phyloP scores from a whole-genome alignment of 2,888 invertebrate genomes.

The Baronia brevicornis region DNA sequence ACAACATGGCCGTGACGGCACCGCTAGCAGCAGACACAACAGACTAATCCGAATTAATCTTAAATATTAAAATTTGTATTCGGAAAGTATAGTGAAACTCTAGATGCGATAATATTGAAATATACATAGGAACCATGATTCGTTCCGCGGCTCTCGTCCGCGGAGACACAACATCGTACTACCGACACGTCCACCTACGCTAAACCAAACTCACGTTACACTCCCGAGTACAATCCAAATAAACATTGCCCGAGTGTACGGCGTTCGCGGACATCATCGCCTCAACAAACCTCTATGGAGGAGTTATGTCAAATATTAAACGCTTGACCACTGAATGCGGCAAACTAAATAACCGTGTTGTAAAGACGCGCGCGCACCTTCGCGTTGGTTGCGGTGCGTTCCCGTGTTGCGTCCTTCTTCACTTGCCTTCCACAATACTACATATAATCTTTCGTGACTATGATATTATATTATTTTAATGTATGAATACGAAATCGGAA shows the following conservation, averaged over 20 bases:
- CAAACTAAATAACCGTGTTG: constrained; percentile 67
- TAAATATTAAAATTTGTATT: constrained; percentile 76
- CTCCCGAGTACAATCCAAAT: constrained; percentile 46
- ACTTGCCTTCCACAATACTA: background rate
- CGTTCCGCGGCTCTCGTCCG: constrained; percentile 64
- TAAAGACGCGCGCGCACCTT: constrained; percentile 70
- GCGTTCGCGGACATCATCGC: constrained; percentile 39
- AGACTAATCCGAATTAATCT: constrained; percentile 74
- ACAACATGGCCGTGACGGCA: constrained; percentile 70
- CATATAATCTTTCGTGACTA: background rate
- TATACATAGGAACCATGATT: constrained; percentile 78
- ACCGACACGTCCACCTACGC: constrained; percentile 62
- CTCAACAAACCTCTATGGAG: constrained; percentile 43
- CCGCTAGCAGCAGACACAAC: constrained; percentile 68
- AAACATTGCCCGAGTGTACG: constrained; percentile 34
- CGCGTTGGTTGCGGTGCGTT: constrained; percentile 47
- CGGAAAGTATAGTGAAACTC: constrained; percentile 76
- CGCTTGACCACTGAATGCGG: constrained; percentile 41
- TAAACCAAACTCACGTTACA: constrained; percentile 55
- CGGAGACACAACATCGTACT: constrained; percentile 71
- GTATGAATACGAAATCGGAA: constrained; percentile 1
- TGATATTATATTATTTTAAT: no score
- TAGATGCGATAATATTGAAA: constrained; percentile 77
- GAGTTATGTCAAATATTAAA: constrained; percentile 41
- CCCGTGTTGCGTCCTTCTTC: constrained; percentile 27